Evolutionary conservation across 2,888 invertebrate genomes (phyloP), one percentile per base, ranked within the genome.

Genomic region (Leptopilina drosophilae): DNA sequence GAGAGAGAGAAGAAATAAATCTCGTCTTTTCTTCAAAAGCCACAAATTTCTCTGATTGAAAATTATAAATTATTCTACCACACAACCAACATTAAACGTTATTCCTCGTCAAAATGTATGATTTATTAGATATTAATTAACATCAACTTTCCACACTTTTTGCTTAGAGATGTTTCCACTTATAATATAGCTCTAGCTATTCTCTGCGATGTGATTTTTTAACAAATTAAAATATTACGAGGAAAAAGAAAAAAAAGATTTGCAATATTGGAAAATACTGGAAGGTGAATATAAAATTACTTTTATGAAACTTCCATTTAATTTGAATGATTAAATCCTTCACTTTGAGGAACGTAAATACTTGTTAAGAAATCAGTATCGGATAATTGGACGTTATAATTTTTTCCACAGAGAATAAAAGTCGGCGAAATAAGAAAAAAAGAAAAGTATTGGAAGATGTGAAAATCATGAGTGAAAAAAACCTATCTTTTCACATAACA

Each of bases 51-150:
- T 56, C 40, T 56, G 40, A 73, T 40, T 73, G 56, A 40, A n/a
- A 40, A 73, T 73, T 40, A 59, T 40, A 15, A 73, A 59, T 73
- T 56, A 73, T 56, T 73, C 33, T n/a, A 40, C n/a, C 14, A 8
- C 14, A 15, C n/a, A n/a, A 5, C n/a, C 33, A 42, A 20, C 26
- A 73, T 59, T 8, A 9, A 5, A n/a, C 56, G 56, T 40, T 73
- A 73, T 56, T 33, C 33, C 40, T 59, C 33, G 40, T 73, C 26
- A 73, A 53, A 56, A 40, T 56, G 15, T 5, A 73, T 73, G 73
- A 73, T 73, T 73, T 59, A 73, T 73, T 56, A 33, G 53, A 40
- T n/a, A 73, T 73, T 73, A 40, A 73, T 73, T 73, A 73, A 56
- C n/a, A 33, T 5, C 53, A 56, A 33, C 15, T 56, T 73, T 73